Percentiles rank a stretch among this genome's conserved stretches.
phyloP scores from a whole-genome alignment of 2,888 invertebrate genomes.

The Invenusta paracnida region DNA sequence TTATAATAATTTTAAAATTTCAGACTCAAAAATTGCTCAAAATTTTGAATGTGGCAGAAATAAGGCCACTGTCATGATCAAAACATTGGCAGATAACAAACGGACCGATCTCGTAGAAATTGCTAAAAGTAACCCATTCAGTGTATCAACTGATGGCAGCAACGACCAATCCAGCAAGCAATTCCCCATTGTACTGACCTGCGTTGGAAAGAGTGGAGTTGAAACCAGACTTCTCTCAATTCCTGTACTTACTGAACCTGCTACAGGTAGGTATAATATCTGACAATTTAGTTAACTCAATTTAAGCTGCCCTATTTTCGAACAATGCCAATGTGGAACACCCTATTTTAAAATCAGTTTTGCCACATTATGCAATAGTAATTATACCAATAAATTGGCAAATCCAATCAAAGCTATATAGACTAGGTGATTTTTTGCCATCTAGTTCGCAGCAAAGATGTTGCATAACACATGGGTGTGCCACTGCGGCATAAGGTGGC shows the following conservation, averaged over 20 bases:
- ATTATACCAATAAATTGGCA: neutral
- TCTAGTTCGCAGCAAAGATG: neutral
- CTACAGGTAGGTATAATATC: constrained; percentile 35
- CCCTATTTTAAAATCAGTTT: neutral
- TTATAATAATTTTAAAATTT: neutral
- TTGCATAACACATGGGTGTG: neutral
- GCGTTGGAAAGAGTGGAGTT: neutral
- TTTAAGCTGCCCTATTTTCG: neutral
- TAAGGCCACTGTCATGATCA: constrained; percentile 9
- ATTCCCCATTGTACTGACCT: constrained; percentile 40
- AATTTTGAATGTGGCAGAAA: neutral
- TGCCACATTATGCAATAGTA: neutral
- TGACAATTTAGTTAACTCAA: neutral
- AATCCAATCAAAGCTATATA: neutral
- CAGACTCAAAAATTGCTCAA: constrained; percentile 29
- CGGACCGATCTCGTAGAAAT: neutral
- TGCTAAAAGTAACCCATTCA: neutral
- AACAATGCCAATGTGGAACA: neutral
- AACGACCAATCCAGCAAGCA: constrained; percentile 35
- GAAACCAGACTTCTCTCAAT: constrained; percentile 35
- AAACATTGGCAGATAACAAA: neutral
- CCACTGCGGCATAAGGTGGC: neutral
- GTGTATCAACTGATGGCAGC: constrained; percentile 37
- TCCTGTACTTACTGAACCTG: constrained; percentile 33
- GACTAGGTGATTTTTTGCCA: neutral